Evolutionary conservation across 2,113 vertebrate species (phyloP).

Genomic region (Leucopsar rothschildi): DNA sequence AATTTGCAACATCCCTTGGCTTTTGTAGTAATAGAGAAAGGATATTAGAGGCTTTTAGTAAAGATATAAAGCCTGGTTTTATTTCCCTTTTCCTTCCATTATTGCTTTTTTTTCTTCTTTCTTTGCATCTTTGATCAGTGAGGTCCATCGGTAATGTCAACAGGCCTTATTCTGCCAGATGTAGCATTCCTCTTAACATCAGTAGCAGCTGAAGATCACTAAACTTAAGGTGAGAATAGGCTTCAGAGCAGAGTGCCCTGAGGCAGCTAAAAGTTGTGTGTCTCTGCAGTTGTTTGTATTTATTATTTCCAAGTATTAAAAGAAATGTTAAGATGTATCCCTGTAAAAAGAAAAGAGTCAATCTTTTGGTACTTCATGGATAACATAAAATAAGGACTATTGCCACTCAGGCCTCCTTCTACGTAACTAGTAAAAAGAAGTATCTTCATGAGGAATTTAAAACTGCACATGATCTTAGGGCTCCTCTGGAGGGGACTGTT

Average conservation of each 20-base stretch:
- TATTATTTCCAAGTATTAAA: slow-evolving; percentile 1
- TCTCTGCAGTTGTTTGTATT: not conserved
- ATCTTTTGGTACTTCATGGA: not conserved
- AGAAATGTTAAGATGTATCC: not conserved
- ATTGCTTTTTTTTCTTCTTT: not conserved
- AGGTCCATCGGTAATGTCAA: not conserved
- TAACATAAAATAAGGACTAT: not conserved
- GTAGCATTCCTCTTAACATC: not conserved
- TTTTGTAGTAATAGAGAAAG: not conserved
- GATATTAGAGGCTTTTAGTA: not conserved
- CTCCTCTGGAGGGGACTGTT: not conserved
- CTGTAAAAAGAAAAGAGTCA: not conserved
- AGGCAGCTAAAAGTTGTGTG: not conserved
- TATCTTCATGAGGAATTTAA: not conserved
- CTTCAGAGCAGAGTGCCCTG: not conserved
- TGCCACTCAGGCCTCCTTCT: not conserved
- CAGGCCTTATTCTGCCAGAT: not conserved
- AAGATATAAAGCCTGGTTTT: not conserved
- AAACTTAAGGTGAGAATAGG: not conserved
- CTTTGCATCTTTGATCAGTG: not conserved
- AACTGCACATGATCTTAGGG: not conserved
- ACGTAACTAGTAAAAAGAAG: not conserved
- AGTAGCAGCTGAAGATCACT: not conserved
- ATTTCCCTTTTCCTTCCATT: not conserved
- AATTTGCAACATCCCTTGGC: not conserved